Evolutionary conservation across 2,113 vertebrate genomes (phyloP).

Genomic region (Podocnemis expansa): DNA sequence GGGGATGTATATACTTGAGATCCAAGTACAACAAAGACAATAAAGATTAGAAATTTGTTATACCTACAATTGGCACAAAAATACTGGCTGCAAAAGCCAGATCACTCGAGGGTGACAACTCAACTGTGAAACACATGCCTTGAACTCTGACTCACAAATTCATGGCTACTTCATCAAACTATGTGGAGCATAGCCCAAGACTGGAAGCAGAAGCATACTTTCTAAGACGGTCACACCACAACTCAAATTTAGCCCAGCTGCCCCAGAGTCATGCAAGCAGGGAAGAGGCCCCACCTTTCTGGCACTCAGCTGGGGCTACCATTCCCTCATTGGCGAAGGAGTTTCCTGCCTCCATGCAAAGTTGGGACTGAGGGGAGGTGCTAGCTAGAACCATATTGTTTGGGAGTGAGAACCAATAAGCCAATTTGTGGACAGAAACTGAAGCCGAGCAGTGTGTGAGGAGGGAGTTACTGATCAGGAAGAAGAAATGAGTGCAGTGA

Average conservation of each 20-base stretch:
- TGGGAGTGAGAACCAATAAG: background rate
- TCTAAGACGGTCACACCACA: background rate
- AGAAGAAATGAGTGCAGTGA: background rate
- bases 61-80: background rate
- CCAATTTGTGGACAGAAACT: background rate
- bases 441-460: background rate
- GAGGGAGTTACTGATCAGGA: background rate
- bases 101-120: background rate
- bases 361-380: background rate
- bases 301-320: background rate
- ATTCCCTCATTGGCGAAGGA: background rate
- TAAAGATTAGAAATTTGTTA: background rate
- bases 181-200: too few species aligned
- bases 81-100: background rate
- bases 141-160: background rate
- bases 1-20: background rate
- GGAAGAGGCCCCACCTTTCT: background rate
- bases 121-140: background rate
- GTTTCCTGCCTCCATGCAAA: background rate
- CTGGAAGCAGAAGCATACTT: background rate
- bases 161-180: background rate
- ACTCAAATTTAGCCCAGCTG: background rate
- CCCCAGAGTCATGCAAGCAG: background rate
- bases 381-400: background rate
- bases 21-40: background rate